phyloP scores from a whole-genome alignment of 30 jellyfish, hydroid and myxozoan species.

The Sanderia malayensis region DNA sequence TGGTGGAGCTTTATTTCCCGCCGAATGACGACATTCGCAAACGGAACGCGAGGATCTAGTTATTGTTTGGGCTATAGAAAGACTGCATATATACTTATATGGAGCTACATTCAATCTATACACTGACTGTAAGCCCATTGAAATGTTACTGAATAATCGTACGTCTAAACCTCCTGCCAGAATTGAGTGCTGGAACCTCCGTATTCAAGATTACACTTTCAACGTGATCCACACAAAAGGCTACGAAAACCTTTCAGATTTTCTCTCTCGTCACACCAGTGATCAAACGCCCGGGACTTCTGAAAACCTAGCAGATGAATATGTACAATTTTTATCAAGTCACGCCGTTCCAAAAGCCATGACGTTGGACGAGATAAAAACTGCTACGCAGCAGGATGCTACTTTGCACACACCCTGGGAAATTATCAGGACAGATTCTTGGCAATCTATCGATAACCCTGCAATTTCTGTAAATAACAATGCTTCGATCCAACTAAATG shows the following conservation, averaged over 20 bases:
- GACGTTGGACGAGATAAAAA: neutral
- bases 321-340: conserved; percentile 8
- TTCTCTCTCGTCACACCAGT: conserved; percentile 31
- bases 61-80: neutral
- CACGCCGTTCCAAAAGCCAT: conserved; percentile 26
- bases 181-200: conserved; percentile 20
- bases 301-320: conserved; percentile 22
- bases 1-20: neutral
- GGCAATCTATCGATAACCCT: too few relatives aligned
- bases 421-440: neutral
- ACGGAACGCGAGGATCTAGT: neutral
- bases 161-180: conserved; percentile 17
- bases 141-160: neutral
- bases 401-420: neutral
- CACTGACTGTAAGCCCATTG: conserved; percentile 20
- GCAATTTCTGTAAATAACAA: too few relatives aligned
- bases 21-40: neutral
- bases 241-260: conserved; percentile 32
- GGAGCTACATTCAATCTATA: neutral
- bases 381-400: neutral
- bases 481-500: too few relatives aligned
- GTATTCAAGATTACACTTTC: conserved; percentile 25
- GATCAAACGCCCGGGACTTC: neutral
- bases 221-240: conserved; percentile 13
- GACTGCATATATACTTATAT: neutral